Base-by-base conservation (phyloP, 2,113 vertebrate species). In the Oncorhynchus keta region DNA sequence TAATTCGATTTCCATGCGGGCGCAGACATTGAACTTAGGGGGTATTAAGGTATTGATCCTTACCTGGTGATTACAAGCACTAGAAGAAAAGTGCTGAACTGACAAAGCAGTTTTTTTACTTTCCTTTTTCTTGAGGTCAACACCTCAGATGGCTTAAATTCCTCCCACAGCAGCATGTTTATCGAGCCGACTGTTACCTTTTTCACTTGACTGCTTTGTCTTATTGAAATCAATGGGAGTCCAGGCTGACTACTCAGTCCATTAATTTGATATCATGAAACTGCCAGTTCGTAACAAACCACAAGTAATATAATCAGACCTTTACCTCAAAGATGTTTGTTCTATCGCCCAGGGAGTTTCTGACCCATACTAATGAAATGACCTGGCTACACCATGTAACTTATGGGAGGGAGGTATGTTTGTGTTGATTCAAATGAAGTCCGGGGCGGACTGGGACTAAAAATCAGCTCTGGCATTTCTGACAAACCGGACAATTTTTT, bases 161-260 rank as follows among this genome's bases (percentile, higher is more conserved):
- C 81, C 73, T 69, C 75, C 59, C 75, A 84, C 84, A 75, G 80
- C 57, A 20, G 79, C 8, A 11, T 45, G 79, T 87, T 90, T 89
- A 84, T 84, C 30, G 82, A 87, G 67, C 81, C 82, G 84, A 88
- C 85, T 85, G 87, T 87, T 90, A 55, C 83, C 73, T 78, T 88
- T 82, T 79, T 88, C 86, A 85, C 88, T 86, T 81, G 83, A 85
- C 80, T 86, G 90, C 86, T 83, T 88, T 84, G 83, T 88, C 85
- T 92, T 87, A 90, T 92, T 92, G 85, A 90, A 92, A 92, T 92
- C 88, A 89, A 90, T 91, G 83, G 81, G 86, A 80, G 80, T 81
- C 85, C 84, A 78, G 87, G 81, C 83, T 83, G 84, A 79, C 76
- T 91, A 82, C 84, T 88, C 83, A 87, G 87, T 85, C 91, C 88